A percentile compares a stretch with the other conserved stretches of the same genome.
These are phyloP conservation scores for Altica lythri DNA, from an alignment of 2,888 invertebrate species.

Conservation along the genomic window DNA sequence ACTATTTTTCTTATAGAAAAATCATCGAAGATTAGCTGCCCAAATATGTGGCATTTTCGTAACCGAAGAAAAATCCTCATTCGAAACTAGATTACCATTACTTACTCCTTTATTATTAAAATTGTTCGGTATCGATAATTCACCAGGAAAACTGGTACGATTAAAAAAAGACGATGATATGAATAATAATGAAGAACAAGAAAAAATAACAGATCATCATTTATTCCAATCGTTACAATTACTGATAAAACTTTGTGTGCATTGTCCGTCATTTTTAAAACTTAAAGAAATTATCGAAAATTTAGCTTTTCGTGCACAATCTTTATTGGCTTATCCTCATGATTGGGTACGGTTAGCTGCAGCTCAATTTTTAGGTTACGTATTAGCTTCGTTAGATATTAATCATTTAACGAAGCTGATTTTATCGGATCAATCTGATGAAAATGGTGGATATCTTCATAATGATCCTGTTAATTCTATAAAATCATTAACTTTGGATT, in stretches of 20 bases:
- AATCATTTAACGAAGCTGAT: conserved; percentile 63
- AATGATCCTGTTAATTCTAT: conserved; percentile 66
- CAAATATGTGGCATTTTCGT: conserved; percentile 82
- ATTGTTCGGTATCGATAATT: conserved; percentile 49
- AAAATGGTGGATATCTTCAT: conserved; percentile 59
- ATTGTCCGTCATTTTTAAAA: conserved; percentile 66
- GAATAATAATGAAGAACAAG: conserved; percentile 65
- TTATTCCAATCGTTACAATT: conserved; percentile 75
- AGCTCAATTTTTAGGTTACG: conserved; percentile 74
- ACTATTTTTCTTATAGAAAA: conserved; percentile 61
- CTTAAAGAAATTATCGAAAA: conserved; percentile 62
- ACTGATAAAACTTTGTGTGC: conserved; percentile 68
- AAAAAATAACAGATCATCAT: conserved; percentile 73
- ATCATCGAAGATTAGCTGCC: conserved; percentile 75
- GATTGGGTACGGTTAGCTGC: conserved; percentile 83
- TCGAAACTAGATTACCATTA: conserved; percentile 66
- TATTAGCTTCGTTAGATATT: conserved; percentile 69
- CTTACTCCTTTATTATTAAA: conserved; percentile 64
- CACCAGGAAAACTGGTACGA: conserved; percentile 66
- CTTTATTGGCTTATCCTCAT: conserved; percentile 79
- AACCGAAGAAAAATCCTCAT: conserved; percentile 71
- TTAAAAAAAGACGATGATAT: conserved; percentile 50
- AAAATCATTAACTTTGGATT: conserved; percentile 72
- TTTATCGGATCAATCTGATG: conserved; percentile 46
- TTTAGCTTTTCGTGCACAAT: conserved; percentile 70